phyloP scores from a whole-genome alignment of 2,888 invertebrate species.

The Globia sparganii region DNA sequence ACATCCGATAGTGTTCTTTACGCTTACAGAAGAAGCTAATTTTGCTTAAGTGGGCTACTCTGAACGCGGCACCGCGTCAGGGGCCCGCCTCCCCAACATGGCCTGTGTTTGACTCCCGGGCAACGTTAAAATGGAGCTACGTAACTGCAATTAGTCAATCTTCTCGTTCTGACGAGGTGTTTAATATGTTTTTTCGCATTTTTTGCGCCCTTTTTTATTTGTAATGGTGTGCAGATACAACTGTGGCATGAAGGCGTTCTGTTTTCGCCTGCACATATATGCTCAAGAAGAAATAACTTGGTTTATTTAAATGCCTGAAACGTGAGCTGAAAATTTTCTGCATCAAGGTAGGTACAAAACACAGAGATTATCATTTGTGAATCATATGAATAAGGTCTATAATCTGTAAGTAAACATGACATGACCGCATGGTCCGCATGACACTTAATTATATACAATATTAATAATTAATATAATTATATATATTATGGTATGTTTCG shows the following conservation, averaged over 20 bases:
- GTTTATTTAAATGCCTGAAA: neutral
- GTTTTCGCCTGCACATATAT: neutral
- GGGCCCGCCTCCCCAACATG: conserved; percentile 77
- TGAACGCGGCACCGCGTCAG: conserved; percentile 74
- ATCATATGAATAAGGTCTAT: neutral
- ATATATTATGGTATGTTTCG: too few relatives aligned
- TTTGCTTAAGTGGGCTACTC: conserved; percentile 90
- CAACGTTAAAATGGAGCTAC: conserved; percentile 80
- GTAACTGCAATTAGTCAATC: conserved; percentile 60
- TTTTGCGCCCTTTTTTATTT: neutral
- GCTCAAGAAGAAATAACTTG: neutral
- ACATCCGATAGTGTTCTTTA: conserved; percentile 90
- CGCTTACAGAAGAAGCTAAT: conserved; percentile 89
- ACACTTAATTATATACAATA: too few relatives aligned
- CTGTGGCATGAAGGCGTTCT: neutral
- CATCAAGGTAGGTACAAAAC: neutral
- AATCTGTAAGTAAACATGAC: neutral
- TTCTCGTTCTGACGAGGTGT: conserved; percentile 43
- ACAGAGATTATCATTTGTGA: neutral
- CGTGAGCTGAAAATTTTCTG: neutral
- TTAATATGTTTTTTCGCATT: conserved; percentile 41
- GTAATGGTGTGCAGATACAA: neutral
- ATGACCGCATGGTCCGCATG: too few relatives aligned
- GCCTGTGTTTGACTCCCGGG: conserved; percentile 80
- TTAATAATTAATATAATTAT: too few relatives aligned